Conservation (phyloP, 2,888 invertebrate species). For the Nipponacmea schrenckii region DNA sequence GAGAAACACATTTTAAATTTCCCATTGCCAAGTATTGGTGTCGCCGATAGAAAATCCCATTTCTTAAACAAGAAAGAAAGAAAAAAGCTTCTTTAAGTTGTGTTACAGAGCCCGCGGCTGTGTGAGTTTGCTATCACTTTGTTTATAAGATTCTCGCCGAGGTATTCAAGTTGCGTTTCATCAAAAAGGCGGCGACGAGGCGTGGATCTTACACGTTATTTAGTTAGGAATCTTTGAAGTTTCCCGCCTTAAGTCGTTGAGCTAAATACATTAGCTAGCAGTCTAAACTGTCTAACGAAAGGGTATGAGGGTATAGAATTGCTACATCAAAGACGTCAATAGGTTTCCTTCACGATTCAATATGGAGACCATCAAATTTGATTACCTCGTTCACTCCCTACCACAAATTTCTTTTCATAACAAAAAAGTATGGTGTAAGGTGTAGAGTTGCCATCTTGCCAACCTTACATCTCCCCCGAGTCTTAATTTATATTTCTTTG, state of each 20-base stretch:
- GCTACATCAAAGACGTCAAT: no score
- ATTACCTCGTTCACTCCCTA: background rate
- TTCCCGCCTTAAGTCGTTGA: constrained; percentile 31
- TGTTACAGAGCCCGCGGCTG: no score
- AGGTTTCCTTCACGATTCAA: no score
- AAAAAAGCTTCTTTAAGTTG: no score
- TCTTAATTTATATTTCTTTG: constrained; percentile 5
- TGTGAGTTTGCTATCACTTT: background rate
- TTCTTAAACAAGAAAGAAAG: no score
- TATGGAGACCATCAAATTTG: no score
- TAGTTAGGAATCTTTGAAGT: constrained; percentile 35
- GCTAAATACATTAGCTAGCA: constrained; percentile 28
- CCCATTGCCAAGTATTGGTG: no score
- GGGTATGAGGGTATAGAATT: background rate
- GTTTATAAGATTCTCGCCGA: constrained; percentile 15
- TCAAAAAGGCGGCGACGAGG: constrained; percentile 32
- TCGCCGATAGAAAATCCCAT: no score
- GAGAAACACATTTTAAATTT: no score
- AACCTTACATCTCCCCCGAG: background rate
- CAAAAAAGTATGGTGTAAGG: no score
- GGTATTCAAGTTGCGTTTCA: constrained; percentile 30
- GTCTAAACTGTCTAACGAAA: constrained; percentile 3
- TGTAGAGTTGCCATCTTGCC: background rate
- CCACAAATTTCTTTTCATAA: no score
- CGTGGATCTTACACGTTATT: constrained; percentile 31